Evolutionary conservation across 1,140 invertebrate species (phyloP).

Genomic region (Rhysida immarginata): DNA sequence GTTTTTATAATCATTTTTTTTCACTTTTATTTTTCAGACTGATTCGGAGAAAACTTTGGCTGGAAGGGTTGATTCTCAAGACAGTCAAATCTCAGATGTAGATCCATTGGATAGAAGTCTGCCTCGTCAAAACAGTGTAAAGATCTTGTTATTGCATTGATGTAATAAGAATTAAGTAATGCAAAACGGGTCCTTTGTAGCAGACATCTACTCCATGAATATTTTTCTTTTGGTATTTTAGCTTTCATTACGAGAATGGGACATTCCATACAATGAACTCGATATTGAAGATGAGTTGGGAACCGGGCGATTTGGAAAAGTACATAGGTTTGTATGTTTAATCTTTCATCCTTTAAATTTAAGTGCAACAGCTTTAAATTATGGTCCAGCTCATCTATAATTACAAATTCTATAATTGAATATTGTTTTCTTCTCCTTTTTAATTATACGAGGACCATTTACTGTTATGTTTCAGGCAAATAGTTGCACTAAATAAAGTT

Average conservation of each 20-base stretch:
- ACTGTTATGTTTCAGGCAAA: too few species aligned
- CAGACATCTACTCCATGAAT: too few species aligned
- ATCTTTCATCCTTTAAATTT: too few species aligned
- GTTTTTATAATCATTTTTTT: too few species aligned
- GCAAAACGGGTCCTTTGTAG: too few species aligned
- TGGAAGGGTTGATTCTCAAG: conserved; percentile 63
- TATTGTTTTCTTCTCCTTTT: too few species aligned
- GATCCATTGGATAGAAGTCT: conserved; percentile 36
- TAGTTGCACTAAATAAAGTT: too few species aligned
- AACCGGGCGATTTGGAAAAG: conserved; percentile 81
- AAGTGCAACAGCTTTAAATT: too few species aligned
- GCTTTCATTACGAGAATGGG: conserved; percentile 88
- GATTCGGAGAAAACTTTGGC: conserved; percentile 69
- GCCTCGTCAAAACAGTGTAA: conserved; percentile 79
- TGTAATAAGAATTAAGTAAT: background rate
- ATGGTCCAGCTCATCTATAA: too few species aligned
- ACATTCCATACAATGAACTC: conserved; percentile 90
- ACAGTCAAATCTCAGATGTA: conserved; percentile 60
- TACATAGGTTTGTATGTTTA: conserved; percentile 42
- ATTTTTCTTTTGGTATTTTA: conserved; percentile 18
- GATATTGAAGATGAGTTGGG: conserved; percentile 74
- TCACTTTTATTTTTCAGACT: conserved; percentile 26
- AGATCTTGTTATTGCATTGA: conserved; percentile 18
- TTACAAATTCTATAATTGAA: too few species aligned
- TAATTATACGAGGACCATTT: too few species aligned